Conservation (phyloP, 1,140 invertebrate species). For the Penaeus indicus region DNA sequence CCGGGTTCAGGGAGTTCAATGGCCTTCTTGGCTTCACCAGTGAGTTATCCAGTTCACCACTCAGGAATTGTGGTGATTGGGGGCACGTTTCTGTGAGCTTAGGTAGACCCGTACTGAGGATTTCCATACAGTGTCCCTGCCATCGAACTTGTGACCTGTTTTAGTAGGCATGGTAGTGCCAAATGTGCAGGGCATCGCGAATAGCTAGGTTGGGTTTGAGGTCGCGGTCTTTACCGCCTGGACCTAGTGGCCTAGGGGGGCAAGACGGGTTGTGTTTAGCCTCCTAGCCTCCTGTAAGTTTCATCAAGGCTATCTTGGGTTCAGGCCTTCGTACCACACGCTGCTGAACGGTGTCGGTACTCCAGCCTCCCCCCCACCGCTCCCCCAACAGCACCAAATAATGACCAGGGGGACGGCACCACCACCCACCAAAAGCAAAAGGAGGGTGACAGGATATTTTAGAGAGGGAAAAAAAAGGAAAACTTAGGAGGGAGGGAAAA, state of each 20-base stretch:
- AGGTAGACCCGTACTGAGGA: constrained; percentile 96
- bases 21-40: constrained; percentile 86
- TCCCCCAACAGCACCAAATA: constrained; percentile 77
- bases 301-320: constrained; percentile 73
- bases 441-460: too few relatives aligned
- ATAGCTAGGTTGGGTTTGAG: constrained; percentile 95
- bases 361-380: constrained; percentile 69
- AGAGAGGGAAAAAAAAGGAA: too few relatives aligned
- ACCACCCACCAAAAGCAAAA: too few relatives aligned
- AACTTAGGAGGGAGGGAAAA: too few relatives aligned
- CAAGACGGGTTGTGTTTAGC: constrained; percentile 96
- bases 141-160: constrained; percentile 87
- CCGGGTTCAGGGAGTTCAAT: constrained; percentile 86
- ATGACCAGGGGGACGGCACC: too few relatives aligned
- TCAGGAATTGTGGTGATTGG: constrained; percentile 98
- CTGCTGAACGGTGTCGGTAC: constrained; percentile 44
- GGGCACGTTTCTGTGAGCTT: constrained; percentile 89
- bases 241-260: constrained; percentile 90
- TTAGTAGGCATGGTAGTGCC: constrained; percentile 87
- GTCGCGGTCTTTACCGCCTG: constrained; percentile 89
- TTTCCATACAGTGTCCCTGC: constrained; percentile 98
- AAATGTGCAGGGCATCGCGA: constrained; percentile 73
- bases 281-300: constrained; percentile 96
- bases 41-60: constrained; percentile 95
- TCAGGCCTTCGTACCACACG: constrained; percentile 62